Base-by-base conservation (phyloP, 2,888 invertebrate genomes). In the Ormyrus pomaceus region DNA sequence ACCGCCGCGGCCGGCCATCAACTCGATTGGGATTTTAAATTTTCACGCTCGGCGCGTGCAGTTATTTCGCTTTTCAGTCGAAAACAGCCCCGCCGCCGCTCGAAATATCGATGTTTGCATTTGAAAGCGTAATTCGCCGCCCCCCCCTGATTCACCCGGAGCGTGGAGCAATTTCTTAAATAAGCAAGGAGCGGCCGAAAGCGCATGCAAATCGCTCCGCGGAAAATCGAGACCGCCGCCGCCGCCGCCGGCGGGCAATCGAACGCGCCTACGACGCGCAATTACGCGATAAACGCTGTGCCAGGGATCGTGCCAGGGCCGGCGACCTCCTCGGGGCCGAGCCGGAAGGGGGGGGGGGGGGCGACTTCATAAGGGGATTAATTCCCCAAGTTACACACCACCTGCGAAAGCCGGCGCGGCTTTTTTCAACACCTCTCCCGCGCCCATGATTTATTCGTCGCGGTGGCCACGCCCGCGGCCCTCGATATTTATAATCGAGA, bases 401-500 rank as follows among this genome's bases (percentile, higher is more conserved):
- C n/a, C 48, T 34, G 34, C 34, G 5, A 6, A 6, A 5, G 13
- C 58, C 6, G 50, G 50, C 19, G 1, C 19, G 34, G 34, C 34
- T 58, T 50, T 19, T 48, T 45, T 7, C 7, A n/a, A 45, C 10
- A 51, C 59, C 50, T 34, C 70, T 50, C 59, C 73, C 72, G 77
- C 73, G 71, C 1, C 58, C 75, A 59, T 85, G 85, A 86, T 86
- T 87, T 84, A 86, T 85, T 79, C 62, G 59, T 70, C 79, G 70
- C 77, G 71, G 80, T 82, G 83, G 82, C 87, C 86, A 86, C 86
- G 84, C 84, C 85, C 84, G 84, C 82, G 72, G 19, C 73, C 79
- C 61, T 64, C 82, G 79, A 84, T 86, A 85, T 86, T 87, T 87
- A 86, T 86, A 86, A 87, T 85, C 84, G 84, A 81, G 58, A 56